Evolutionary conservation across 2,888 invertebrate genomes (phyloP).

Genomic region (Camptogramma bilineatum): DNA sequence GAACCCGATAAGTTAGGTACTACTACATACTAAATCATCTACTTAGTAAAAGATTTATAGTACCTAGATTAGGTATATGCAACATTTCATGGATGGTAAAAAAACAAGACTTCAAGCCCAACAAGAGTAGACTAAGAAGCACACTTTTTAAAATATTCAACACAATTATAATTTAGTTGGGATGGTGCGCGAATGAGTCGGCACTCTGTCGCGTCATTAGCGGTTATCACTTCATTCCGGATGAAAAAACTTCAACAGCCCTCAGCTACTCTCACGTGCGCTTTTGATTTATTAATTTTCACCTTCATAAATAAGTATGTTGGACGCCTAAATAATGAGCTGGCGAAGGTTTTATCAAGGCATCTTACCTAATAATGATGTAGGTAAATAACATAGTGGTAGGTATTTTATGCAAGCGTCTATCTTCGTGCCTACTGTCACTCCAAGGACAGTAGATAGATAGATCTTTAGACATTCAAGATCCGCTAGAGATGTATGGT

Average conservation of each 20-base stretch:
- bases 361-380: neutral
- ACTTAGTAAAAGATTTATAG: too few relatives aligned
- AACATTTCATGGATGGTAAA: too few relatives aligned
- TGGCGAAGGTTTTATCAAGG: conserved; percentile 1
- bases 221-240: conserved; percentile 86
- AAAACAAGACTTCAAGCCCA: too few relatives aligned
- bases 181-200: conserved; percentile 72
- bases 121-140: too few relatives aligned
- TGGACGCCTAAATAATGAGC: conserved; percentile 62
- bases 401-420: too few relatives aligned
- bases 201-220: conserved; percentile 79
- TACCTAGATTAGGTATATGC: too few relatives aligned
- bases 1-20: too few relatives aligned
- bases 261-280: conserved; percentile 75
- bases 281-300: conserved; percentile 84
- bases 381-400: neutral
- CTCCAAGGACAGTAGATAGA: too few relatives aligned
- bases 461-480: too few relatives aligned
- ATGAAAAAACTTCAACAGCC: conserved; percentile 84
- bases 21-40: too few relatives aligned
- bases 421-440: too few relatives aligned
- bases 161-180: conserved; percentile 60
- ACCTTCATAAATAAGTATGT: conserved; percentile 81
- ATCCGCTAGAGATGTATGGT: too few relatives aligned
- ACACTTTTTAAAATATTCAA: conserved; percentile 4